These are phyloP conservation scores for Caenorhabditis afra DNA, from an alignment of 2,888 invertebrate genomes.

Conservation along the genomic window DNA sequence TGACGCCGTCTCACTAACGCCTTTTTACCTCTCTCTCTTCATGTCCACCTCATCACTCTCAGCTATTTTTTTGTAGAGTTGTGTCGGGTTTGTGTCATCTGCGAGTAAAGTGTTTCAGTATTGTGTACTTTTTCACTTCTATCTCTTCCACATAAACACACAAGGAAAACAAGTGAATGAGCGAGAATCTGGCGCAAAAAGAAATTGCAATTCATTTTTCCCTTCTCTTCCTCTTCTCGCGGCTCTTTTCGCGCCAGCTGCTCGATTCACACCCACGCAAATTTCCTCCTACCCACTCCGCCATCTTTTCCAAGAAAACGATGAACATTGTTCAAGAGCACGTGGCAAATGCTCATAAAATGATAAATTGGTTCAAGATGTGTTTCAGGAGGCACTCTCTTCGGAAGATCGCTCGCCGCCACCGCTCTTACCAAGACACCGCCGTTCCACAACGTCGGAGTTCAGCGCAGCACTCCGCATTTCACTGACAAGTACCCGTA, in stretches of 20 bases:
- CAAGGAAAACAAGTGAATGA: conserved; percentile 21
- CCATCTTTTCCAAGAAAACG: conserved; percentile 26
- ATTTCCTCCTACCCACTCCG: background rate
- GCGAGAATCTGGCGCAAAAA: conserved; percentile 1
- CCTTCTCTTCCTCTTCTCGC: conserved; percentile 32
- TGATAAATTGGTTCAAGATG: background rate
- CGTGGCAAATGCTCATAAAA: conserved; percentile 1
- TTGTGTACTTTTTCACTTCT: conserved; percentile 19
- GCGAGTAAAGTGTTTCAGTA: conserved; percentile 50
- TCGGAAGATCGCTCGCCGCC: conserved; percentile 75
- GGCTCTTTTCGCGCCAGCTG: conserved; percentile 40
- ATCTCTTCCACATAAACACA: background rate
- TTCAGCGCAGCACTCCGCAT: conserved; percentile 79
- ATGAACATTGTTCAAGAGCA: conserved; percentile 40
- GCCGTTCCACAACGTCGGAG: conserved; percentile 78
- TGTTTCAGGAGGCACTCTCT: conserved; percentile 74
- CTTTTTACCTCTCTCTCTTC: background rate
- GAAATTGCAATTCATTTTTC: conserved; percentile 49
- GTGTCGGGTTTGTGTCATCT: conserved; percentile 56
- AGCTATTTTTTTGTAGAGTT: conserved; percentile 29
- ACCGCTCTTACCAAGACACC: conserved; percentile 76
- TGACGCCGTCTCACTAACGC: conserved; percentile 39
- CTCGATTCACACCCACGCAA: conserved; percentile 45
- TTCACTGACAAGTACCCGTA: conserved; percentile 79
- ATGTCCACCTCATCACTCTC: background rate